Conservation (phyloP, 2,888 invertebrate species). For the Hyalella azteca region DNA sequence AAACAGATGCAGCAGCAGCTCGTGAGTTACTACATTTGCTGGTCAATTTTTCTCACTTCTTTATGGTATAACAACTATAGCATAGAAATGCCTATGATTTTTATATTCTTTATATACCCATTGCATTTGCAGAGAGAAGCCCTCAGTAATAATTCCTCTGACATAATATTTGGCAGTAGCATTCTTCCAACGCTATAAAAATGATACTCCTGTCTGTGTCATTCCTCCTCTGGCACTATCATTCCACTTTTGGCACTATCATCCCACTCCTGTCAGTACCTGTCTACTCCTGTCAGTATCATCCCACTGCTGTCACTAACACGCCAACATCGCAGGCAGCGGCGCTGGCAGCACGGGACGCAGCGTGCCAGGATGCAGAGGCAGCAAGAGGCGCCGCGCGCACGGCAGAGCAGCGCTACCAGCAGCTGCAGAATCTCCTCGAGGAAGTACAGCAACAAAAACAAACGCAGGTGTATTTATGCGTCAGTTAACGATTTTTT, state of each 20-base stretch:
- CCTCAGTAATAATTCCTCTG: too few relatives aligned
- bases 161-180: too few relatives aligned
- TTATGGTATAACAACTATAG: not conserved
- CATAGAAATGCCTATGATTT: too few relatives aligned
- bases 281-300: too few relatives aligned
- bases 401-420: not conserved
- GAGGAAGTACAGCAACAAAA: conserved; percentile 20
- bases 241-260: too few relatives aligned
- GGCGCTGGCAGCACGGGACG: not conserved
- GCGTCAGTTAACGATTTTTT: not conserved
- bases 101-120: too few relatives aligned
- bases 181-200: too few relatives aligned
- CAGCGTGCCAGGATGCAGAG: not conserved
- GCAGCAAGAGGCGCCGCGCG: not conserved
- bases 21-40: not conserved
- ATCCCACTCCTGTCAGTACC: too few relatives aligned
- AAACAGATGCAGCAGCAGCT: not conserved
- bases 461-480: not conserved
- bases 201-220: too few relatives aligned
- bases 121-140: too few relatives aligned
- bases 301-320: not conserved
- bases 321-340: not conserved
- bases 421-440: conserved; percentile 1
- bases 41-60: not conserved
- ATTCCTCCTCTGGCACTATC: too few relatives aligned